phyloP scores from a whole-genome alignment of 1,140 invertebrate genomes.

The Bombus turneri region DNA sequence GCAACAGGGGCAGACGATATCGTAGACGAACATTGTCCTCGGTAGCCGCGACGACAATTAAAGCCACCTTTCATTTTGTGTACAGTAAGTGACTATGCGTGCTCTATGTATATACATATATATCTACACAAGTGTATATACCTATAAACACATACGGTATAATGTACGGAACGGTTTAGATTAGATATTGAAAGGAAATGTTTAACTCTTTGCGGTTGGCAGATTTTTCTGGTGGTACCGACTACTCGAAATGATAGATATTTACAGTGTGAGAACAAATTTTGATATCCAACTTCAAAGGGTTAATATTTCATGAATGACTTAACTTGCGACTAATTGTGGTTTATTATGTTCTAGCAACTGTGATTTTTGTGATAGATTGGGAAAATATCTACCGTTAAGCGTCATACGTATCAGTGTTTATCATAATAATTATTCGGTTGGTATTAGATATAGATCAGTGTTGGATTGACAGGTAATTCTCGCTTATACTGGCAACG shows the following conservation, averaged over 20 bases:
- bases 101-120: constrained; percentile 42
- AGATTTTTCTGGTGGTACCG: too few species aligned
- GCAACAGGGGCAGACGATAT: not conserved
- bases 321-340: not conserved
- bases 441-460: not conserved
- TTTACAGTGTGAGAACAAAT: too few species aligned
- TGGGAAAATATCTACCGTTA: not conserved
- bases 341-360: not conserved
- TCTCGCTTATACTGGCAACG: constrained; percentile 10
- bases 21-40: constrained; percentile 18
- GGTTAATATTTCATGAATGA: too few species aligned
- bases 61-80: constrained; percentile 81
- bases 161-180: not conserved
- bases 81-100: constrained; percentile 77
- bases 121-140: not conserved
- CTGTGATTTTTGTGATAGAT: not conserved
- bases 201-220: too few species aligned
- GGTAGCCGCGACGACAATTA: constrained; percentile 74
- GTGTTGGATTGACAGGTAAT: not conserved
- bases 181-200: not conserved
- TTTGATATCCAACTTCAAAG: too few species aligned
- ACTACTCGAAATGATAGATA: too few species aligned
- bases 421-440: not conserved
- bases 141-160: not conserved
- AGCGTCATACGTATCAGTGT: not conserved